Evolutionary conservation across 2,113 vertebrate genomes (phyloP), one percentile per base, ranked within the genome.

Genomic region (Ceyx cyanopectus): DNA sequence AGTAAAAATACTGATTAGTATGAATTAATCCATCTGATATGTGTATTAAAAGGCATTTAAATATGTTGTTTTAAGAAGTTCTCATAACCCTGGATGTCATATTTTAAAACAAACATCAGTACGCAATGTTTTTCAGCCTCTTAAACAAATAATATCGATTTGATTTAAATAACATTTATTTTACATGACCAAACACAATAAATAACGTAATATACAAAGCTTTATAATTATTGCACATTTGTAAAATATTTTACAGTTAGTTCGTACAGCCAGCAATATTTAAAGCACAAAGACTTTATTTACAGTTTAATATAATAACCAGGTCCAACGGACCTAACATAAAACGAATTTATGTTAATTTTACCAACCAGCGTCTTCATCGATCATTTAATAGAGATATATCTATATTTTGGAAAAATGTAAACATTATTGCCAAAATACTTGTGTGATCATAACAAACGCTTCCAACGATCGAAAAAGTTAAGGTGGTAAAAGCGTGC

Each of bases 151-250:
- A 97, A 96, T 87, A 95, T 97, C 89, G 66, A 91, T 97, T 97
- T 97, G 97, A 98, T 99, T 99, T 99, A 98, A 99, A 99, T 98
- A 98, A 98, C 98, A 98, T 99, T 99, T 99, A 99, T 99, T 99
- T 99, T 98, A 98, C 98, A 99, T 99, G 98, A 99, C 99, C 99
- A 99, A 99, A 99, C 99, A 99, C 99, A 99, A 99, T 99, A 99
- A 99, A 99, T 99, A 99, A 99, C 97, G 97, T 98, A 98, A 99
- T 99, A 99, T 99, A 99, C 99, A 98, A 98, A 98, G 98, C 98
- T 98, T 98, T 99, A 98, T 97, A 98, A 98, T 98, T 99, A 99
- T 99, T 99, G 99, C 99, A 99, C 99, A 98, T 99, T 98, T 99
- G 99, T 99, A 99, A 99, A 99, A 99, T 99, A 99, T 99, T 97